Percentiles rank a stretch among this genome's conserved stretches.
These are phyloP conservation scores for Catharus ustulatus DNA, from an alignment of 2,797 vertebrate species.

Conservation along the genomic window DNA sequence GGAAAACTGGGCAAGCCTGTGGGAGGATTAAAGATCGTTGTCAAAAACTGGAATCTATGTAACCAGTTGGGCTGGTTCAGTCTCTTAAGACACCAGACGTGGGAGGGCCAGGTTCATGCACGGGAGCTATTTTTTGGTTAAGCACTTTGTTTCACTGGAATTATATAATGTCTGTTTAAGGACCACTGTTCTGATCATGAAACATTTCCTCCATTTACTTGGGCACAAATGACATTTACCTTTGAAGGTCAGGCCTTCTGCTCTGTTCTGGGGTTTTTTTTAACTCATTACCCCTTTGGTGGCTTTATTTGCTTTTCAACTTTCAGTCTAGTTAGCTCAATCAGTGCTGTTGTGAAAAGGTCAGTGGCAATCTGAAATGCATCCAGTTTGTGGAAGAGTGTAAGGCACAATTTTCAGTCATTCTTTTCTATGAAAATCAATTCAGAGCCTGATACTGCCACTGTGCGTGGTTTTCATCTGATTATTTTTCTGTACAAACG, in stretches of 20 bases:
- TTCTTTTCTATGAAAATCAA: not conserved
- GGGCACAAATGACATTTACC: not conserved
- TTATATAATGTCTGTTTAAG: not conserved
- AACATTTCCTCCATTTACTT: not conserved
- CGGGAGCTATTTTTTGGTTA: not conserved
- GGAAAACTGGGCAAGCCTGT: not conserved
- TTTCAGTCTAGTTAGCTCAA: slow-evolving; percentile 23
- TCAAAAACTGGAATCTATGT: not conserved
- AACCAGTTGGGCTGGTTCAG: not conserved
- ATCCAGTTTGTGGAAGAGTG: slow-evolving; percentile 25
- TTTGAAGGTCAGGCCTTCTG: slow-evolving; percentile 64
- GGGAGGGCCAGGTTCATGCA: not conserved
- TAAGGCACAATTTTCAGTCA: slow-evolving; percentile 28
- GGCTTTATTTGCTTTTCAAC: slow-evolving; percentile 39
- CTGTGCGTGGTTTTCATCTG: not conserved
- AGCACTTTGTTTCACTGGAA: not conserved
- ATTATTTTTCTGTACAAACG: not conserved
- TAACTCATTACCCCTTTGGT: slow-evolving; percentile 41
- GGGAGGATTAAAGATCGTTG: not conserved
- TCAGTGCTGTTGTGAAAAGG: slow-evolving; percentile 68
- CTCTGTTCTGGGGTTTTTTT: slow-evolving; percentile 43
- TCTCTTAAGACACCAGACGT: not conserved
- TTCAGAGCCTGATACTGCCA: not conserved
- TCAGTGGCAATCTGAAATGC: slow-evolving; percentile 50
- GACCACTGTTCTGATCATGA: not conserved